Evolutionary conservation across 2,888 invertebrate species (phyloP).

Genomic region (Heteromurus nitidus): DNA sequence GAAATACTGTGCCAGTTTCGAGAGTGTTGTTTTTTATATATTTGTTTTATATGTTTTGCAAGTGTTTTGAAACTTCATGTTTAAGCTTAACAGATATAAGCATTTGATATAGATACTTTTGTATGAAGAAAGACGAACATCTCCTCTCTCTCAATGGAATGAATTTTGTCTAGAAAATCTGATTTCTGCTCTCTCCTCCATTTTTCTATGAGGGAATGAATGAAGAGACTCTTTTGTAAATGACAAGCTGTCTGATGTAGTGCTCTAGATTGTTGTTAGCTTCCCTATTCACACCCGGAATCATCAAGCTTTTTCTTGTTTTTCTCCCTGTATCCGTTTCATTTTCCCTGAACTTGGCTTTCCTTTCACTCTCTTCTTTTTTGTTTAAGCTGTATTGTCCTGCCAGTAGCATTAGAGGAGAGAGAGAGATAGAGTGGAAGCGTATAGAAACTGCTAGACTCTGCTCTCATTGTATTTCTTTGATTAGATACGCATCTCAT

Average conservation of each 20-base stretch:
- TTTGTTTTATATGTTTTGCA: no score
- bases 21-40: no score
- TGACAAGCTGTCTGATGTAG: conserved; percentile 54
- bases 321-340: background rate
- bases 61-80: no score
- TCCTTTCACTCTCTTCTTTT: no score
- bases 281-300: no score
- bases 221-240: conserved; percentile 33
- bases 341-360: background rate
- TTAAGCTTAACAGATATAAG: no score
- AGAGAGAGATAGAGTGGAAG: background rate
- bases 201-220: conserved; percentile 27
- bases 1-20: no score
- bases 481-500: conserved; percentile 51
- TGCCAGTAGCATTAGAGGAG: no score
- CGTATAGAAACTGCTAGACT: background rate
- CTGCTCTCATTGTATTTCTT: conserved; percentile 10
- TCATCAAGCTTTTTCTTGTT: background rate
- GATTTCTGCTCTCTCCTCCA: conserved; percentile 11
- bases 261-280: background rate
- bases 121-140: background rate
- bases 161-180: conserved; percentile 47
- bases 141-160: no score
- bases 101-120: background rate
- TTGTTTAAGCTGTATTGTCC: no score